Evolutionary conservation across 2,113 vertebrate species (phyloP).

Genomic region (Rhinichthys klamathensis): DNA sequence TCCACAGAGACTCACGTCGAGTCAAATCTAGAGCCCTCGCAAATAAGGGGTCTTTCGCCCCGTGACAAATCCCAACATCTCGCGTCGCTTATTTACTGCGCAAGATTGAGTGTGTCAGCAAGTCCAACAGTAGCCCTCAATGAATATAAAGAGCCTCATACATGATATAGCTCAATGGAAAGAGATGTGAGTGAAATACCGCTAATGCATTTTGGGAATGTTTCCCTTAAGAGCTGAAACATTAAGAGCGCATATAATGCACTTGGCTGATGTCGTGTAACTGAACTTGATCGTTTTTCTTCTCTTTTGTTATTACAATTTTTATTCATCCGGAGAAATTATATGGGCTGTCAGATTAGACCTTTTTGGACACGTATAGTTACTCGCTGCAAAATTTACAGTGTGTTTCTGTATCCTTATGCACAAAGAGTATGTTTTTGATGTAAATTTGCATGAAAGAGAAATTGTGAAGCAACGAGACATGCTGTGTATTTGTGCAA

Average conservation of each 20-base stretch:
- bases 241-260: slow-evolving; percentile 7
- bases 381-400: slow-evolving; percentile 25
- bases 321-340: slow-evolving; percentile 21
- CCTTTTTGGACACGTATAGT: slow-evolving; percentile 9
- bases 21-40: slow-evolving; percentile 43
- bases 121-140: slow-evolving; percentile 27
- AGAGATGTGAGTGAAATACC: not conserved
- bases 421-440: not conserved
- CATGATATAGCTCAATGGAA: slow-evolving; percentile 37
- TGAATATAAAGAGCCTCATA: slow-evolving; percentile 44
- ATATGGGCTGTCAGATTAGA: slow-evolving; percentile 6
- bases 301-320: slow-evolving; percentile 30
- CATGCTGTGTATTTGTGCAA: slow-evolving; percentile 23
- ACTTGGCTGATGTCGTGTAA: slow-evolving; percentile 12
- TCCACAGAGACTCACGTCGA: slow-evolving; percentile 43
- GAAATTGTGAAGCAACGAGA: slow-evolving; percentile 3
- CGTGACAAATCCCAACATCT: slow-evolving; percentile 35
- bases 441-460: not conserved
- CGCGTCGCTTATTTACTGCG: slow-evolving; percentile 20
- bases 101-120: slow-evolving; percentile 40
- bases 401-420: slow-evolving; percentile 1
- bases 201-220: slow-evolving; percentile 6
- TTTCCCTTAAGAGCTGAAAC: slow-evolving; percentile 18
- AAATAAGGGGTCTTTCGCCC: slow-evolving; percentile 44
- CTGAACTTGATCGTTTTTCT: slow-evolving; percentile 30